Evolutionary conservation across 2,797 vertebrate species (phyloP).

Genomic region (Artibeus lituratus): DNA sequence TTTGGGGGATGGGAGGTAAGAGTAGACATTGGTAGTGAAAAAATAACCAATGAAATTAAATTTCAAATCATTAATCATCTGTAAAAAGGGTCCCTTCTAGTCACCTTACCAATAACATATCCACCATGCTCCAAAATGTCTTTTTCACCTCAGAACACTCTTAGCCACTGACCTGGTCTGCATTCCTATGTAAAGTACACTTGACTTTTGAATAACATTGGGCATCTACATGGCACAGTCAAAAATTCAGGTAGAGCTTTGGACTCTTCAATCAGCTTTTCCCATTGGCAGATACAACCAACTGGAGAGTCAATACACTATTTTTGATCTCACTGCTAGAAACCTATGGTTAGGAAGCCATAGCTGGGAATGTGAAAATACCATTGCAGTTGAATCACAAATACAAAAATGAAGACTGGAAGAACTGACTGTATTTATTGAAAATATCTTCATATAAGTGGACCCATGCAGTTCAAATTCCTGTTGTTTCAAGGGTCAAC

Average conservation of each 20-base stretch:
- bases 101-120: neutral
- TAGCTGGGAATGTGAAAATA: neutral
- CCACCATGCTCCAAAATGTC: neutral
- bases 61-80: neutral
- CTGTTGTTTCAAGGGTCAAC: neutral
- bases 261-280: neutral
- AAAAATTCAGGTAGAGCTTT: neutral
- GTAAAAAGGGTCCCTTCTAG: neutral
- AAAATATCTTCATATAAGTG: neutral
- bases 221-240: neutral
- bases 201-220: neutral
- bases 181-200: neutral
- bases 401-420: neutral
- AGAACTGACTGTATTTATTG: neutral
- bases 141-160: neutral
- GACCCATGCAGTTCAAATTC: neutral
- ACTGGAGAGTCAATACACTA: neutral
- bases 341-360: neutral
- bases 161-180: neutral
- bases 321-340: neutral
- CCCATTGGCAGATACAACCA: neutral
- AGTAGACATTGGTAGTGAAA: neutral
- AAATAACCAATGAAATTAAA: neutral
- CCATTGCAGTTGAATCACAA: neutral
- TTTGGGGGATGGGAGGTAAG: neutral